Conservation (phyloP, 2,888 invertebrate genomes). For the Polylopha cassiicola region DNA sequence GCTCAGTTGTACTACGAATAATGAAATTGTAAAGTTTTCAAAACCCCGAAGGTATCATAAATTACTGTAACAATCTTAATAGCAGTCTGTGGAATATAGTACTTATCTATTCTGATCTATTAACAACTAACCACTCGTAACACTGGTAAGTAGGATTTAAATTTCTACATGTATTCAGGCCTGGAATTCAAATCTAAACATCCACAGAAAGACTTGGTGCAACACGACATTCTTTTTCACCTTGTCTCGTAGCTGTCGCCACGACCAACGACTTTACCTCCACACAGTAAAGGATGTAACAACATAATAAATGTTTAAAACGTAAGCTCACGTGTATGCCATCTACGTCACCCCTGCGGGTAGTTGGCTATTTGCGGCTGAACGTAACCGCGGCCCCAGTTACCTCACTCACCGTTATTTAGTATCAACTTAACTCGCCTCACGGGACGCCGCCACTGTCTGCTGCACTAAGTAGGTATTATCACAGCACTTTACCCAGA, state of each 20-base stretch:
- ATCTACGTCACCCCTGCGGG: constrained; percentile 25
- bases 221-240: neutral
- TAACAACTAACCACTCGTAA: too few relatives aligned
- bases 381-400: constrained; percentile 25
- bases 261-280: constrained; percentile 5
- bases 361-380: constrained; percentile 38
- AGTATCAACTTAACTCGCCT: constrained; percentile 30
- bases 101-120: too few relatives aligned
- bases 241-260: neutral
- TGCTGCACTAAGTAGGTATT: constrained; percentile 7
- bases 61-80: too few relatives aligned
- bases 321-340: neutral
- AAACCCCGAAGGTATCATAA: too few relatives aligned
- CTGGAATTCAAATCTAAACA: too few relatives aligned
- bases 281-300: constrained; percentile 9
- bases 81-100: too few relatives aligned
- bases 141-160: too few relatives aligned
- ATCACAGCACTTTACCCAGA: constrained; percentile 26
- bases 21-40: too few relatives aligned
- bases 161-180: too few relatives aligned
- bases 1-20: too few relatives aligned
- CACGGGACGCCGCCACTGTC: constrained; percentile 24
- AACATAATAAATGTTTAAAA: constrained; percentile 6
- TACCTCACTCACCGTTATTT: constrained; percentile 35
- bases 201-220: too few relatives aligned